Conservation (phyloP, 1,140 invertebrate genomes). For the Dryas iulia region DNA sequence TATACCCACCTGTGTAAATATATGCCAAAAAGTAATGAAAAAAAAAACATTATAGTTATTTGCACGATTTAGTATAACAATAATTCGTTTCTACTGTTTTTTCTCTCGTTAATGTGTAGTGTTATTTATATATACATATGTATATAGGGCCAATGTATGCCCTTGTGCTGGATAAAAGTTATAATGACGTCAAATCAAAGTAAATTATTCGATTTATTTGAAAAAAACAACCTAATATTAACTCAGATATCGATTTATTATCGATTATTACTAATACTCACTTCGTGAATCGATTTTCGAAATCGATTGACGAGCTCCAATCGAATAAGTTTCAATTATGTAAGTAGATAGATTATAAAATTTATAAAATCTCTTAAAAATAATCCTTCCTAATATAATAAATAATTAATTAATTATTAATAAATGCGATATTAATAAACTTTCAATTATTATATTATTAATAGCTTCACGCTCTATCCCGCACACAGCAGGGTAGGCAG, state of each 20-base stretch:
- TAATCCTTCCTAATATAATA: slow-evolving; percentile 1
- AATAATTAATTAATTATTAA: too few relatives aligned
- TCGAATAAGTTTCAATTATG: not conserved
- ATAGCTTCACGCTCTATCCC: too few relatives aligned
- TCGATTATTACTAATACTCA: too few relatives aligned
- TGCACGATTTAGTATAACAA: slow-evolving; percentile 1
- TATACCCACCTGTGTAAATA: not conserved
- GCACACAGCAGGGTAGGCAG: too few relatives aligned
- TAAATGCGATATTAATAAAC: not conserved
- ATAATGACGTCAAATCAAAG: not conserved
- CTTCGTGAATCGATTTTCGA: too few relatives aligned
- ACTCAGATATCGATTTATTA: not conserved
- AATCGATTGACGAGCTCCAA: not conserved
- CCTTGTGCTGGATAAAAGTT: too few relatives aligned
- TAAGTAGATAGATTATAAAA: slow-evolving; percentile 1
- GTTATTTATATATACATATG: not conserved
- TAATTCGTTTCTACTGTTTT: not conserved
- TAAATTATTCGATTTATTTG: not conserved
- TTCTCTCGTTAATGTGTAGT: not conserved
- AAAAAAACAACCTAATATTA: not conserved
- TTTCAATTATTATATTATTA: not conserved
- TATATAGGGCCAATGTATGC: not conserved
- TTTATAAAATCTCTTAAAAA: not conserved
- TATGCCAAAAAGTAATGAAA: not conserved
- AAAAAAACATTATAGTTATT: not conserved